Evolutionary conservation across 1,140 invertebrate genomes (phyloP).

Genomic region (Rhyzopertha dominica): DNA sequence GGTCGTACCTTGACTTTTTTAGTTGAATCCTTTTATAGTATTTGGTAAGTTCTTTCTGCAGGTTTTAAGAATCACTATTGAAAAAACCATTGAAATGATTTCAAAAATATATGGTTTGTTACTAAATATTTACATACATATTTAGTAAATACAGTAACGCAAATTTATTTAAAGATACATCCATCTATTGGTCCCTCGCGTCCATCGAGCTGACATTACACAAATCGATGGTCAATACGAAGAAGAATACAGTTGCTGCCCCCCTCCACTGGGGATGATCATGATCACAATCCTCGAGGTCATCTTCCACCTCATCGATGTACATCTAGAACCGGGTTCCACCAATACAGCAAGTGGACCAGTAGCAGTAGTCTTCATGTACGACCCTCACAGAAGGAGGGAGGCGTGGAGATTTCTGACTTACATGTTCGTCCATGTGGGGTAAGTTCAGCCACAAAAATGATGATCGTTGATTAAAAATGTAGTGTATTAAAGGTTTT

Average conservation of each 20-base stretch:
- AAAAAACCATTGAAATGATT: too few species aligned
- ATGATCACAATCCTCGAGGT: slow-evolving; percentile 68
- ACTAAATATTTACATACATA: too few species aligned
- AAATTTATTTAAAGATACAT: slow-evolving; percentile 10
- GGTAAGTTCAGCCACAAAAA: slow-evolving; percentile 52
- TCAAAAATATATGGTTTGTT: too few species aligned
- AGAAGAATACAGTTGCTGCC: slow-evolving; percentile 79
- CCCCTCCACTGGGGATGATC: slow-evolving; percentile 82
- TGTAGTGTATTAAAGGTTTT: too few species aligned
- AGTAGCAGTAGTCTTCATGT: slow-evolving; percentile 75
- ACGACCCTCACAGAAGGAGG: slow-evolving; percentile 79
- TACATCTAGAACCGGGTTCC: slow-evolving; percentile 41
- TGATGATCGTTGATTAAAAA: too few species aligned
- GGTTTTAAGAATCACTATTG: too few species aligned
- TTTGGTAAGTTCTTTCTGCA: too few species aligned
- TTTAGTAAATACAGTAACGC: too few species aligned
- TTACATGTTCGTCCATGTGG: slow-evolving; percentile 95
- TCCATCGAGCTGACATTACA: background rate
- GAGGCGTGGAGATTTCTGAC: slow-evolving; percentile 88
- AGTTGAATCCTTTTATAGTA: too few species aligned
- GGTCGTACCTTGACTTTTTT: too few species aligned
- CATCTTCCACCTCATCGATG: slow-evolving; percentile 63
- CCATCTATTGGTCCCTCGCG: slow-evolving; percentile 9
- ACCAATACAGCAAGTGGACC: slow-evolving; percentile 58
- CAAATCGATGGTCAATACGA: slow-evolving; percentile 67